Evolutionary conservation across 2,797 vertebrate species (phyloP).

Genomic region (Allobates femoralis): DNA sequence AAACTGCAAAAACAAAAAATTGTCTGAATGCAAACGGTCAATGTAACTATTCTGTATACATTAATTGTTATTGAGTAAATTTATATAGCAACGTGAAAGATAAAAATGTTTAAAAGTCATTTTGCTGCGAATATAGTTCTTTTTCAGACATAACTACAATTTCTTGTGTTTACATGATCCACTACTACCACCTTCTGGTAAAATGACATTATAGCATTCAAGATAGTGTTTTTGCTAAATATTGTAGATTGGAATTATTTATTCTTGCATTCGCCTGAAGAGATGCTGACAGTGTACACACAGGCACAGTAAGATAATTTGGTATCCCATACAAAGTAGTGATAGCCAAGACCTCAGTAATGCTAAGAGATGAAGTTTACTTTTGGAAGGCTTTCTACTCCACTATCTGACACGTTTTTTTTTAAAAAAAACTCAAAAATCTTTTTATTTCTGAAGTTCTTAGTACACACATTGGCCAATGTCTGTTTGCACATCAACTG

Average conservation of each 20-base stretch:
- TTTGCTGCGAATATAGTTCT: not conserved
- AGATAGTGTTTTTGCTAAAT: not conserved
- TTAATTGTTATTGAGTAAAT: not conserved
- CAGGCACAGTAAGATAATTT: not conserved
- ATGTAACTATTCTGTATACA: not conserved
- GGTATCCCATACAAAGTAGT: not conserved
- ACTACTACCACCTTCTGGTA: slow-evolving; percentile 43
- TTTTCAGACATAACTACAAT: not conserved
- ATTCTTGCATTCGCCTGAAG: not conserved
- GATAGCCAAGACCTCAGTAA: not conserved
- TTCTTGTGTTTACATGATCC: slow-evolving; percentile 14
- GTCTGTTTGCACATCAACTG: no score
- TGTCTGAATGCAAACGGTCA: no score
- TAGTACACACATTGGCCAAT: no score
- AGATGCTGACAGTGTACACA: not conserved
- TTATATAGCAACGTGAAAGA: not conserved
- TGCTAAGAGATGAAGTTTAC: no score
- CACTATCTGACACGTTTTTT: no score
- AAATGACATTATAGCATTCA: not conserved
- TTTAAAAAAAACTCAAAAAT: no score
- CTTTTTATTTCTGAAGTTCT: no score
- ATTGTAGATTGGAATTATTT: not conserved
- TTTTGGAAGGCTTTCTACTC: no score
- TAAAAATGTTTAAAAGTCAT: not conserved
- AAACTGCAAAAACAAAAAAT: no score